Evolutionary conservation across 2,888 invertebrate genomes (phyloP).

Genomic region (Amorpha juglandis): DNA sequence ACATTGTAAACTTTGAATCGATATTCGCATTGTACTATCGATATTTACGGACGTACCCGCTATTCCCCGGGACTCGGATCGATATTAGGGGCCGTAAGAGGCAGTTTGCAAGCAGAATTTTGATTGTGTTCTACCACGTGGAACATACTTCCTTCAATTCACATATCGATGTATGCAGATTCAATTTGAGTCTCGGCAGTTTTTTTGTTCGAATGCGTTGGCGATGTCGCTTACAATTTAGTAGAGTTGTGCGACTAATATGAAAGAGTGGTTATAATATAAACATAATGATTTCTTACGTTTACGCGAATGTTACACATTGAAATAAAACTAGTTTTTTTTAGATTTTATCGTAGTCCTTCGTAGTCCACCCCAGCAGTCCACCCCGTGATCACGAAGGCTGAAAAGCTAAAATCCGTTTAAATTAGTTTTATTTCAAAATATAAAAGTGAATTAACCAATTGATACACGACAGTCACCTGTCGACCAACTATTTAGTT

Average conservation of each 20-base stretch:
- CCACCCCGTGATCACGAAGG: too few species aligned
- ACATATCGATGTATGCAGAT: slow-evolving; percentile 3
- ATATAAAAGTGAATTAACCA: too few species aligned
- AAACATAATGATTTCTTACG: too few species aligned
- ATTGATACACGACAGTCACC: too few species aligned
- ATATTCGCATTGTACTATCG: neutral
- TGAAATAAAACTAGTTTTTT: too few species aligned
- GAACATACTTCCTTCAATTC: neutral
- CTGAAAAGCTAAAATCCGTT: too few species aligned
- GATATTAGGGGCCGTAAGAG: neutral
- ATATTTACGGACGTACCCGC: neutral
- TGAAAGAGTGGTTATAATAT: neutral
- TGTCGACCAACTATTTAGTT: neutral
- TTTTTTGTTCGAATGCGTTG: neutral
- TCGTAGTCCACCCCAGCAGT: too few species aligned
- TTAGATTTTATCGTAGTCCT: too few species aligned
- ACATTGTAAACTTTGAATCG: neutral
- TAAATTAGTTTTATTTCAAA: too few species aligned
- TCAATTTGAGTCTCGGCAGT: neutral
- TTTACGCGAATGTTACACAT: too few species aligned
- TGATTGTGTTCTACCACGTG: slow-evolving; percentile 17
- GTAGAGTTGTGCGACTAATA: neutral
- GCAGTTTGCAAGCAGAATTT: slow-evolving; percentile 19
- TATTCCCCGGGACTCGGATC: neutral
- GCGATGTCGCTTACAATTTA: neutral